Conservation (phyloP, 2,888 invertebrate genomes). For the Idaea biselata region DNA sequence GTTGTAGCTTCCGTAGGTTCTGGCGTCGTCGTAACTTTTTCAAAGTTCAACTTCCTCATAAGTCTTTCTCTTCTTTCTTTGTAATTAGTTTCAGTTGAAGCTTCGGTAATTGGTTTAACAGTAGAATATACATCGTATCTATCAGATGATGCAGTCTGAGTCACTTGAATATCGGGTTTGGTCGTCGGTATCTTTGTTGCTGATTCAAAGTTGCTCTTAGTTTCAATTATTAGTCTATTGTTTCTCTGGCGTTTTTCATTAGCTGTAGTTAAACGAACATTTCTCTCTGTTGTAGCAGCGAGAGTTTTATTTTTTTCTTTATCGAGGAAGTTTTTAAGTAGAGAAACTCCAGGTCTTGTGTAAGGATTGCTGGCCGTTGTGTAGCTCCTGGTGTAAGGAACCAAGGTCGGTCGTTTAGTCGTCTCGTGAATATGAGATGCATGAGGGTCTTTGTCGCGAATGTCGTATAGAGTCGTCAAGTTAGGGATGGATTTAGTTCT, state of each 20-base stretch:
- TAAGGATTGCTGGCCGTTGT: slow-evolving; percentile 64
- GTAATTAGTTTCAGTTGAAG: slow-evolving; percentile 67
- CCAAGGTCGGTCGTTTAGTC: slow-evolving; percentile 65
- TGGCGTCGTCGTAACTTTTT: slow-evolving; percentile 44
- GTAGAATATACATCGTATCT: slow-evolving; percentile 50
- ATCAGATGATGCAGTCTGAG: slow-evolving; percentile 51
- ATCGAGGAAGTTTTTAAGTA: slow-evolving; percentile 62
- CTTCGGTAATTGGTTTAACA: slow-evolving; percentile 40
- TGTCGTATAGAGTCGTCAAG: slow-evolving; percentile 70
- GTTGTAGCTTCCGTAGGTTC: slow-evolving; percentile 63
- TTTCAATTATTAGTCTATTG: slow-evolving; percentile 45
- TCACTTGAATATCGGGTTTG: slow-evolving; percentile 39
- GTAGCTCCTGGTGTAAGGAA: slow-evolving; percentile 69
- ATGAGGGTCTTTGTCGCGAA: slow-evolving; percentile 50
- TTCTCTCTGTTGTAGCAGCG: slow-evolving; percentile 48
- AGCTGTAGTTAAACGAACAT: slow-evolving; percentile 47
- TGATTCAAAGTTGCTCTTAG: slow-evolving; percentile 60
- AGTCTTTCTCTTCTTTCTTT: slow-evolving; percentile 86
- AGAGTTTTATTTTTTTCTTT: slow-evolving; percentile 64
- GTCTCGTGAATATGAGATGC: slow-evolving; percentile 39
- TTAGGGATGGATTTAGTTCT: slow-evolving; percentile 61
- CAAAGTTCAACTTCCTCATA: slow-evolving; percentile 84
- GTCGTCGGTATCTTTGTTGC: slow-evolving; percentile 69
- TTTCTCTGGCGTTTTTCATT: slow-evolving; percentile 38
- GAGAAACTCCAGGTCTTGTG: slow-evolving; percentile 70